These are phyloP conservation scores for Drosophila melanogaster DNA, from an alignment of 1,140 invertebrate species.

Conservation along the genomic window DNA sequence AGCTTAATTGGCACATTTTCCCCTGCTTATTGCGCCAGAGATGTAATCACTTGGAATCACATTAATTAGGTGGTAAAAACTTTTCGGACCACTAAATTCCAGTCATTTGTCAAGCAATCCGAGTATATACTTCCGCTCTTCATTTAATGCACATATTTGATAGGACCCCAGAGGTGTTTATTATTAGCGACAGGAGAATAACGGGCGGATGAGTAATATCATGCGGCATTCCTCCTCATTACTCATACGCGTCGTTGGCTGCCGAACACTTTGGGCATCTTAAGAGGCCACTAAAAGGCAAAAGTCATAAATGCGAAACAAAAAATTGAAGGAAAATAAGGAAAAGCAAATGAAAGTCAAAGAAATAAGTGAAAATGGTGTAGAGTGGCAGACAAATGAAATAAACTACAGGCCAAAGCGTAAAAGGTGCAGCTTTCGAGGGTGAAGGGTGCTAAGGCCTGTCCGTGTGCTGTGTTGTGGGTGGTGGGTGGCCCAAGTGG, in stretches of 20 bases:
- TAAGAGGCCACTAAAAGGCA: conserved; percentile 80
- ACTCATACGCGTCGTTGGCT: conserved; percentile 64
- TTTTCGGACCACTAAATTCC: conserved; percentile 1
- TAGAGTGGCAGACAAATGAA: conserved; percentile 74
- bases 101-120: conserved; percentile 39
- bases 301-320: conserved; percentile 74
- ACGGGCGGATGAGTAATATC: conserved; percentile 78
- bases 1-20: conserved; percentile 33
- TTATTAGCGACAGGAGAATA: conserved; percentile 78
- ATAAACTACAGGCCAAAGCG: conserved; percentile 71
- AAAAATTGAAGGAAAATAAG: conserved; percentile 7
- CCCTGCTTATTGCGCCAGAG: conserved; percentile 1
- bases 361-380: conserved; percentile 71
- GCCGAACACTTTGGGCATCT: conserved; percentile 63
- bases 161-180: conserved; percentile 76
- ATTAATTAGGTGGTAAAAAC: conserved; percentile 34
- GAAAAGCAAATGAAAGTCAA: conserved; percentile 43
- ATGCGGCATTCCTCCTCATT: conserved; percentile 54
- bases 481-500: conserved; percentile 1
- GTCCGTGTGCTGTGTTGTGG: background rate
- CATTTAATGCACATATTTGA: conserved; percentile 64
- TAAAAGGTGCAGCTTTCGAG: conserved; percentile 61
- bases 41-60: background rate
- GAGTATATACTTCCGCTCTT: conserved; percentile 19
- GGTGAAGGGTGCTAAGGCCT: background rate